Conservation (phyloP, 2,888 invertebrate genomes). For the Drosophila limbata region DNA sequence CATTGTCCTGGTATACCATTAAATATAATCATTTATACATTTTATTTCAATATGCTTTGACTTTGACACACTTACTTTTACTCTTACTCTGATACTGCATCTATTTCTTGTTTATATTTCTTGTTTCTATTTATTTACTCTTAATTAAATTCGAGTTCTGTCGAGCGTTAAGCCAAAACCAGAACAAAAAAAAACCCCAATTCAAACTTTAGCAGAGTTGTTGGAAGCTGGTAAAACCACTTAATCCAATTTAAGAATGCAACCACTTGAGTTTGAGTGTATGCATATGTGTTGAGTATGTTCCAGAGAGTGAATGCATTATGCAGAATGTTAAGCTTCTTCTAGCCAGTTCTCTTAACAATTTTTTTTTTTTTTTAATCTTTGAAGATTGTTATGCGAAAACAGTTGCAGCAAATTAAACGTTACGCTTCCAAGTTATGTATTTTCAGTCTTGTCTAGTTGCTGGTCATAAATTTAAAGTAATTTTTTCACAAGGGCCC, state of each 20-base stretch:
- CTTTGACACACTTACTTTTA: background rate
- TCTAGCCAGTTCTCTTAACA: conserved; percentile 44
- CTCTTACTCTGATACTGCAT: background rate
- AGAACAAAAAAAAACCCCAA: conserved; percentile 38
- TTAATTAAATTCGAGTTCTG: conserved; percentile 75
- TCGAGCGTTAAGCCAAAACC: conserved; percentile 65
- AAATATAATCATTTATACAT: conserved; percentile 18
- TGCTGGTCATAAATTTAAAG: conserved; percentile 65
- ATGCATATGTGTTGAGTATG: conserved; percentile 36
- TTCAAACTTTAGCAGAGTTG: conserved; percentile 19
- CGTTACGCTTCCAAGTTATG: conserved; percentile 35
- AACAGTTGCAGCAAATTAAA: conserved; percentile 26
- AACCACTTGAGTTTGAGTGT: conserved; percentile 72
- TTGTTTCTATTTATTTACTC: conserved; percentile 60
- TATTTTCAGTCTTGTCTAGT: conserved; percentile 11
- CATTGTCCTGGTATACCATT: conserved; percentile 3
- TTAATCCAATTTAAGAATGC: conserved; percentile 82
- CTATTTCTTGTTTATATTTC: conserved; percentile 3
- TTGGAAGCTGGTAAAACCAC: conserved; percentile 65
- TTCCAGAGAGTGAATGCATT: conserved; percentile 38
- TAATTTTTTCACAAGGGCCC: conserved; percentile 55
- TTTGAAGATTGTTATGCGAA: conserved; percentile 36
- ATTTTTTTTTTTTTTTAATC: conserved; percentile 1
- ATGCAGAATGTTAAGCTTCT: conserved; percentile 43
- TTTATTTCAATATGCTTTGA: conserved; percentile 23